phyloP scores from a whole-genome alignment of 1,140 invertebrate species.

The Calliphora vicina region DNA sequence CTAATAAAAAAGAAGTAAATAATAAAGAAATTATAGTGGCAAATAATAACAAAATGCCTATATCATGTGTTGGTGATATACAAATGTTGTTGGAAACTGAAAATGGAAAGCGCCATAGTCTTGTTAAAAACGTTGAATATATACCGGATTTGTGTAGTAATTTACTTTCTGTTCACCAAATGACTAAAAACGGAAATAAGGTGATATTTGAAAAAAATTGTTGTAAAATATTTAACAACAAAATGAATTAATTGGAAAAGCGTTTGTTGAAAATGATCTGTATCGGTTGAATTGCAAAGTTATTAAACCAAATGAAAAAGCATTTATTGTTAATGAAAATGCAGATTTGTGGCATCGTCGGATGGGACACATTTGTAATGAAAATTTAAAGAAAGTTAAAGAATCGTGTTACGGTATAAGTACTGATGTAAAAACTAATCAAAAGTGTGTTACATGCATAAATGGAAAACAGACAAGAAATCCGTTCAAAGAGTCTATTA shows the following conservation, averaged over 20 bases:
- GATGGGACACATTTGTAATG: slow-evolving; percentile 1
- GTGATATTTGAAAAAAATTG: neutral
- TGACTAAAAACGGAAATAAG: slow-evolving; percentile 15
- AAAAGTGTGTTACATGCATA: too few relatives aligned
- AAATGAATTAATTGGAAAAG: neutral
- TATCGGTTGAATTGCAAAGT: too few relatives aligned
- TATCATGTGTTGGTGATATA: neutral
- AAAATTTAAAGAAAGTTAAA: neutral
- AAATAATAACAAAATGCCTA: neutral
- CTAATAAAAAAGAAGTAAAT: neutral
- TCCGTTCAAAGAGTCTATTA: neutral
- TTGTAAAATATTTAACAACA: neutral
- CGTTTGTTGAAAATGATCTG: slow-evolving; percentile 10
- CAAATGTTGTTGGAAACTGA: too few relatives aligned
- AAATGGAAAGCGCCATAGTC: too few relatives aligned
- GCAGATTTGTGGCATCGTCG: neutral
- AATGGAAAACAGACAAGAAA: too few relatives aligned
- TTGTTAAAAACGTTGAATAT: neutral
- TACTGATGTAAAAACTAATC: too few relatives aligned
- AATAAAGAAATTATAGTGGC: neutral
- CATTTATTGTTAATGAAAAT: neutral
- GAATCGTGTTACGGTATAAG: neutral
- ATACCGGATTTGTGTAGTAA: neutral
- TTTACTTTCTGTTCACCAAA: slow-evolving; percentile 18
- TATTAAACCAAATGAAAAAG: too few relatives aligned